Evolutionary conservation across 2,113 vertebrate species (phyloP).

Genomic region (Rhineura floridana): DNA sequence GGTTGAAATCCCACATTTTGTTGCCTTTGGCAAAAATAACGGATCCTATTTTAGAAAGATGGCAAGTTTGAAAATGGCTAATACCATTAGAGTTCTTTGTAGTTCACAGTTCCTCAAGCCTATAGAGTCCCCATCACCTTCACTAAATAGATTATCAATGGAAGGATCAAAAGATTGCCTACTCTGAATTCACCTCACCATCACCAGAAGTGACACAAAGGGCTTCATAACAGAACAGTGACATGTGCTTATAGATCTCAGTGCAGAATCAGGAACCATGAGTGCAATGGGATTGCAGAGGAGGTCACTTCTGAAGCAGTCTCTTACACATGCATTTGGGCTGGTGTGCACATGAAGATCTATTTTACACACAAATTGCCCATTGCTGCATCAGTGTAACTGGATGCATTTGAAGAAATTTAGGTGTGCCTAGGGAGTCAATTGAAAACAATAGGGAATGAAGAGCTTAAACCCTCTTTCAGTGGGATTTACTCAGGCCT

Average conservation of each 20-base stretch:
- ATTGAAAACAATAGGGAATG: neutral
- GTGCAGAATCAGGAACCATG: neutral
- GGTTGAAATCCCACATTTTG: neutral
- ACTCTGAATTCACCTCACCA: neutral
- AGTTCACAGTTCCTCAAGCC: neutral
- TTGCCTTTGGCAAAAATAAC: neutral
- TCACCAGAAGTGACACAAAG: neutral
- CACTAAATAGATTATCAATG: neutral
- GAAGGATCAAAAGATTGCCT: neutral
- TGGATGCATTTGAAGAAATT: neutral
- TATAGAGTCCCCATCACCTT: neutral
- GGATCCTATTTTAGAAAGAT: neutral
- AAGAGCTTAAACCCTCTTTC: neutral
- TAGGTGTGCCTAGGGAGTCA: neutral
- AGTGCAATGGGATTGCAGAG: neutral
- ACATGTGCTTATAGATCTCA: no score
- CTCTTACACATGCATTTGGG: neutral
- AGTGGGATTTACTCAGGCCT: neutral
- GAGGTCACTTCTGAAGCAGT: neutral
- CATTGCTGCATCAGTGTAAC: neutral
- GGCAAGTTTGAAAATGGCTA: accelerated
- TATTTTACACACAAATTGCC: no score
- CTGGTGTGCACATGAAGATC: neutral
- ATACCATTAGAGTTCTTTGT: neutral
- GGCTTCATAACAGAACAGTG: neutral